These are phyloP conservation scores for Dynastes maya DNA, from an alignment of 2,888 invertebrate genomes.

Conservation along the genomic window DNA sequence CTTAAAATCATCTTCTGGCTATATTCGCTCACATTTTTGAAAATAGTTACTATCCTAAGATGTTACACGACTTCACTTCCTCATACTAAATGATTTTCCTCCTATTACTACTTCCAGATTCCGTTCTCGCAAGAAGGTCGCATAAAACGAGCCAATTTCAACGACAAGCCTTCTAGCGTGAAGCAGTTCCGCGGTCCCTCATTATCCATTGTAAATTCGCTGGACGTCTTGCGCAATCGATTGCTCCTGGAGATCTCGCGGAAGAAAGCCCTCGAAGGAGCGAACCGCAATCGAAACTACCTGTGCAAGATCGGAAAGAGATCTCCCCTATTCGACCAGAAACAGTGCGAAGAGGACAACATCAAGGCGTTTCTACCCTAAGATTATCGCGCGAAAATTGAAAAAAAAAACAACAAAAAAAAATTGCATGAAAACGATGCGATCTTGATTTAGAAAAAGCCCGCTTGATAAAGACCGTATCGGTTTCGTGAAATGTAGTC, in stretches of 20 bases:
- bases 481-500: conserved; percentile 46
- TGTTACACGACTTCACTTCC: background rate
- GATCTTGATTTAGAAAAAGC: conserved; percentile 51
- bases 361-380: conserved; percentile 44
- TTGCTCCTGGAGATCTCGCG: conserved; percentile 87
- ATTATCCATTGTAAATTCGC: conserved; percentile 88
- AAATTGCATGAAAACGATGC: conserved; percentile 49
- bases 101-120: conserved; percentile 35
- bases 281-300: conserved; percentile 82
- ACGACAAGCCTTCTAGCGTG: conserved; percentile 40
- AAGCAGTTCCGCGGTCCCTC: conserved; percentile 73
- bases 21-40: too few relatives aligned
- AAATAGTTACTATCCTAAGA: background rate
- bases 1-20: too few relatives aligned
- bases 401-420: conserved; percentile 12
- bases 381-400: conserved; percentile 9
- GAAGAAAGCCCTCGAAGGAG: conserved; percentile 85
- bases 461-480: conserved; percentile 52
- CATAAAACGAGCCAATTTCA: conserved; percentile 53
- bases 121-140: conserved; percentile 53
- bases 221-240: conserved; percentile 89
- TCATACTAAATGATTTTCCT: background rate
- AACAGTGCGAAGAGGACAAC: conserved; percentile 50
- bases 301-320: conserved; percentile 86
- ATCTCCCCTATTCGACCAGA: conserved; percentile 55